Percentiles rank a stretch among this genome's conserved stretches.
Conservation (phyloP, 2,888 invertebrate genomes). For the Acanthosepion esculentum region DNA sequence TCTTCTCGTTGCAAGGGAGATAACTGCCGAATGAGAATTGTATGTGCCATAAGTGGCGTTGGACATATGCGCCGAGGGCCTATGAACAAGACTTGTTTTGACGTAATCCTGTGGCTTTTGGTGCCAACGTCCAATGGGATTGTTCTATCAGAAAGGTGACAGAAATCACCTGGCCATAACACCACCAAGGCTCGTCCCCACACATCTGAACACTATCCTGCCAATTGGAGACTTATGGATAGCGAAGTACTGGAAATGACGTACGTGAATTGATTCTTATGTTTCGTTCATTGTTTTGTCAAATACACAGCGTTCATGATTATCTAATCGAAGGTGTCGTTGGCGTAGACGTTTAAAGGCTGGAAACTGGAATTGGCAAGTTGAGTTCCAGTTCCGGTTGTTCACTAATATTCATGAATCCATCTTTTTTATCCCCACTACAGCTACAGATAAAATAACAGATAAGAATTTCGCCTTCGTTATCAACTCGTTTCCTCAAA, state of each 20-base stretch:
- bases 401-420: too few species aligned
- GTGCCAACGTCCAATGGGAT: constrained; percentile 9
- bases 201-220: neutral
- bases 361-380: too few species aligned
- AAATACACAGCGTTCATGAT: neutral
- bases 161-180: constrained; percentile 5
- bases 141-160: constrained; percentile 33
- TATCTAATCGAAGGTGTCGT: too few species aligned
- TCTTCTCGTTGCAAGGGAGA: constrained; percentile 2
- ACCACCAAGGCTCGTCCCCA: neutral
- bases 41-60: neutral
- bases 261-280: neutral
- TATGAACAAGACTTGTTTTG: neutral
- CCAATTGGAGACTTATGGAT: neutral
- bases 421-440: too few species aligned
- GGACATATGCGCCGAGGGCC: neutral
- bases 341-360: too few species aligned
- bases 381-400: too few species aligned
- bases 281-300: neutral
- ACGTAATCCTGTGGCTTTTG: neutral
- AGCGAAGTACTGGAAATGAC: neutral
- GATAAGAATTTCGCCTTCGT: too few species aligned
- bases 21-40: neutral
- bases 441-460: too few species aligned
- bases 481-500: too few species aligned